These are phyloP conservation scores for Calosoma granatense DNA, from an alignment of 1,140 invertebrate species.

Conservation along the genomic window DNA sequence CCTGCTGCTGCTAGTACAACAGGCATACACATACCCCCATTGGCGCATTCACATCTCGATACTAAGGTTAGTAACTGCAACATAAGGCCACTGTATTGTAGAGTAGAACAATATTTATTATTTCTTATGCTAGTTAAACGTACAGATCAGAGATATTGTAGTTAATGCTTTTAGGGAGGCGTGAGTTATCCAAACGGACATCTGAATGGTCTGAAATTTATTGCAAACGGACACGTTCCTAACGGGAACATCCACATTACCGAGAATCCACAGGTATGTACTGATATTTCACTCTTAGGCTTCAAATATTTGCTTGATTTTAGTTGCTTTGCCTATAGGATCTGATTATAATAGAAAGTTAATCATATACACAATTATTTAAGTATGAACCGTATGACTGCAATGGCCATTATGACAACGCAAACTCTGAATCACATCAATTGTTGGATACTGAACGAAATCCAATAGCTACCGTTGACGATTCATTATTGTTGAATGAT, in stretches of 20 bases:
- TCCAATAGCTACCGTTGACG: background rate
- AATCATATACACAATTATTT: background rate
- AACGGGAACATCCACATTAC: slow-evolving; percentile 38
- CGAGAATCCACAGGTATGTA: slow-evolving; percentile 43
- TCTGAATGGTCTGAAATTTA: slow-evolving; percentile 24
- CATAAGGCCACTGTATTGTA: slow-evolving; percentile 20
- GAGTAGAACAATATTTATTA: background rate
- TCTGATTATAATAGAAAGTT: background rate
- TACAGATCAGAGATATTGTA: background rate
- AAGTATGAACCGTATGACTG: background rate
- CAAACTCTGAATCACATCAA: slow-evolving; percentile 11
- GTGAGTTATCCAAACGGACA: slow-evolving; percentile 27
- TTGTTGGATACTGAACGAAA: slow-evolving; percentile 14
- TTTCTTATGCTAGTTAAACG: too few species aligned
- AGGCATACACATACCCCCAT: slow-evolving; percentile 22
- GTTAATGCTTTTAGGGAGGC: slow-evolving; percentile 31
- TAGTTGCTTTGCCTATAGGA: background rate
- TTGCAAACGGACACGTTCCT: slow-evolving; percentile 34
- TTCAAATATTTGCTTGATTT: background rate
- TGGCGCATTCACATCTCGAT: slow-evolving; percentile 31
- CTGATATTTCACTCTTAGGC: background rate
- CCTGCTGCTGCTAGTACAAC: slow-evolving; percentile 10
- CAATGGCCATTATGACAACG: background rate
- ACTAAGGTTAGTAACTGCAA: too few species aligned
- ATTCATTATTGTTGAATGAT: slow-evolving; percentile 1